Evolutionary conservation across 1,140 invertebrate species (phyloP).

Genomic region (Pseudomyrmex dendroicus): DNA sequence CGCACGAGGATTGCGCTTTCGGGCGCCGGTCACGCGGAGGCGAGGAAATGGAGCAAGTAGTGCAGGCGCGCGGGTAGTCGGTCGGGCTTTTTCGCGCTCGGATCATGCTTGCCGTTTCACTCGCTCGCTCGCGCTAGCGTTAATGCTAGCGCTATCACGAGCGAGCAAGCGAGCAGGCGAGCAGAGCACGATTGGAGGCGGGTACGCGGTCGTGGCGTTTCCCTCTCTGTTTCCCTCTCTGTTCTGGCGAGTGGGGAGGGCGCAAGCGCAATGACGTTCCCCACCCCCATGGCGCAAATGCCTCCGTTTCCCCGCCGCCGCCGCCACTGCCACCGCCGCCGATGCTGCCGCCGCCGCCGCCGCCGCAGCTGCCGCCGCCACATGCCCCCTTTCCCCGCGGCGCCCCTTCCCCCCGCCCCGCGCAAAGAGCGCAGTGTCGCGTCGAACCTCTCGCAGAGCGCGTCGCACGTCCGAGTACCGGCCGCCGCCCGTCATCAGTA

Average conservation of each 20-base stretch:
- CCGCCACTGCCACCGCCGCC: slow-evolving; percentile 1
- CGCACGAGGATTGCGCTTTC: slow-evolving; percentile 41
- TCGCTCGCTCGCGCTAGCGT: slow-evolving; percentile 28
- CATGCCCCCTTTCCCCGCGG: slow-evolving; percentile 57
- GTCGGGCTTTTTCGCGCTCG: slow-evolving; percentile 70
- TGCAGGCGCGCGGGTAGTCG: slow-evolving; percentile 75
- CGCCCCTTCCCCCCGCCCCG: slow-evolving; percentile 73
- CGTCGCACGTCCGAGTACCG: slow-evolving; percentile 86
- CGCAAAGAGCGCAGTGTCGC: slow-evolving; percentile 88
- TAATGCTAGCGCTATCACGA: slow-evolving; percentile 46
- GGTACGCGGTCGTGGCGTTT: slow-evolving; percentile 71
- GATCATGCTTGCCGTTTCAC: slow-evolving; percentile 29
- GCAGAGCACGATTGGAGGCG: slow-evolving; percentile 73
- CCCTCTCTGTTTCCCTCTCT: slow-evolving; percentile 33
- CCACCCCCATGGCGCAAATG: slow-evolving; percentile 59
- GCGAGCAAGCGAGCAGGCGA: slow-evolving; percentile 57
- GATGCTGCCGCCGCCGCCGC: too few relatives aligned
- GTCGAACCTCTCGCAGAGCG: slow-evolving; percentile 89
- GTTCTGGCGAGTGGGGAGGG: slow-evolving; percentile 58
- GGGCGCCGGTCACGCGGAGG: slow-evolving; percentile 40
- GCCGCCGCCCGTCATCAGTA: slow-evolving; percentile 88
- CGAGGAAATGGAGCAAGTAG: slow-evolving; percentile 71
- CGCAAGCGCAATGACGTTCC: slow-evolving; percentile 72
- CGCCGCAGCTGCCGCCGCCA: slow-evolving; percentile 27
- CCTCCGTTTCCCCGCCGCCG: background rate